Evolutionary conservation across 2,888 invertebrate species (phyloP), one percentile per base, ranked within the genome.

Genomic region (Hypomecis atomaria): DNA sequence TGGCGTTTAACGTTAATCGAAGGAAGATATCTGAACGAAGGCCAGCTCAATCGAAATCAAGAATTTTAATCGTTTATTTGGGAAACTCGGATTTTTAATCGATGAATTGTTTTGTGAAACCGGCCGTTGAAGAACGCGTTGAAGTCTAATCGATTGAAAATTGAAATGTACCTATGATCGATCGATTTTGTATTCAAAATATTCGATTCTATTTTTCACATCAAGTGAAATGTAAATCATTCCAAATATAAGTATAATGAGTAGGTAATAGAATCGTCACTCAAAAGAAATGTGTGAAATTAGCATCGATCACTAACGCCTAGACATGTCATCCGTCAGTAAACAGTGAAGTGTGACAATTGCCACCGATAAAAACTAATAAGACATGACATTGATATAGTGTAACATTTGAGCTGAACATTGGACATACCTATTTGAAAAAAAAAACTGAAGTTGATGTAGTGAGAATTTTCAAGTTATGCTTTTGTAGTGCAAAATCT

Each of bases 31-130:
- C 53, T 33, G 69, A 72, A 73, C 70, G 71, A 74, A 81, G 81
- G 81, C 66, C 74, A 69, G 67, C 72, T 56, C 37, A 60, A 60
- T 56, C 52, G 47, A 65, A 65, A 60, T 52, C 52, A 23, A 63
- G 68, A 74, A 74, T 79, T 77, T 78, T 76, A 71, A 76, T 78
- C 72, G 71, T 71, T 71, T 54, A 74, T 73, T 72, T 71, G 73
- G 67, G 67, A 68, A 57, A 73, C 77, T 70, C 65, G 50, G 69
- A 71, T 69, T 78, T 77, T 79, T 78, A 66, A 62, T 48, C 33
- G 47, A 23, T 40, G 33, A 44, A 56, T 57, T 43, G 36, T 52
- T 53, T 53, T 23, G 56, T 48, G 38, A 52, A 62, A 53, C 34
- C 36, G 43, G 13, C 34, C 43, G 33, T 52, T 57, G n/a, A 9